Percentiles rank a stretch among this genome's conserved stretches.
Evolutionary conservation across 1,140 invertebrate species (phyloP).

Genomic region (Orchestia grillus): DNA sequence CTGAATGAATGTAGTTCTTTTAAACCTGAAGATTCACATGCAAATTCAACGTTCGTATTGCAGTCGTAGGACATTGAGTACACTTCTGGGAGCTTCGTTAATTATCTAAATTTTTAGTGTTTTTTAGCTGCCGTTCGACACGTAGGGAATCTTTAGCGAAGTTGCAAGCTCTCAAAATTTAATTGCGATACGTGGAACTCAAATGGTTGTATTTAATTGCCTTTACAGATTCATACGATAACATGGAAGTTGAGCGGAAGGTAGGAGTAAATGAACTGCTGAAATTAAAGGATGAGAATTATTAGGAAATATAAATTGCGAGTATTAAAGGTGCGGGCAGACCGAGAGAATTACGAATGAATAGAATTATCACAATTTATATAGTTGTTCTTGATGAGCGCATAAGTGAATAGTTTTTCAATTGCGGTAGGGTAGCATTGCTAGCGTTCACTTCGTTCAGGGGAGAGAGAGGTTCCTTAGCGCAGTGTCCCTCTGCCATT

Average conservation of each 20-base stretch:
- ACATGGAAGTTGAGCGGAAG: neutral
- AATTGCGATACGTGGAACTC: neutral
- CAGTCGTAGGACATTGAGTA: too few species aligned
- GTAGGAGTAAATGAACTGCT: neutral
- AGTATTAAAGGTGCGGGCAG: neutral
- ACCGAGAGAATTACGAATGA: neutral
- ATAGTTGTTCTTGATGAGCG: neutral
- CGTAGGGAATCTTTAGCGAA: too few species aligned
- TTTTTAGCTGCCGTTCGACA: too few species aligned
- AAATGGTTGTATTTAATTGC: neutral
- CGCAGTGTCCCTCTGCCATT: too few species aligned
- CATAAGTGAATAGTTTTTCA: neutral
- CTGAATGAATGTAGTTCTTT: too few species aligned
- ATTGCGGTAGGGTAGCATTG: neutral
- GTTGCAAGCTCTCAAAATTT: neutral
- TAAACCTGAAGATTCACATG: too few species aligned
- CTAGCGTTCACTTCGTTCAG: neutral
- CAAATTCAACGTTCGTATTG: too few species aligned
- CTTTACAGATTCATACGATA: neutral
- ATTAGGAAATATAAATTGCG: neutral
- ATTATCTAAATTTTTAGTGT: too few species aligned
- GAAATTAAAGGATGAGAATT: neutral
- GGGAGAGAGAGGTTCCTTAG: too few species aligned
- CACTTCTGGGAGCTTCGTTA: too few species aligned
- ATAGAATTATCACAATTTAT: neutral